Evolutionary conservation across 2,888 invertebrate genomes (phyloP).

Genomic region (Sepiola atlantica): DNA sequence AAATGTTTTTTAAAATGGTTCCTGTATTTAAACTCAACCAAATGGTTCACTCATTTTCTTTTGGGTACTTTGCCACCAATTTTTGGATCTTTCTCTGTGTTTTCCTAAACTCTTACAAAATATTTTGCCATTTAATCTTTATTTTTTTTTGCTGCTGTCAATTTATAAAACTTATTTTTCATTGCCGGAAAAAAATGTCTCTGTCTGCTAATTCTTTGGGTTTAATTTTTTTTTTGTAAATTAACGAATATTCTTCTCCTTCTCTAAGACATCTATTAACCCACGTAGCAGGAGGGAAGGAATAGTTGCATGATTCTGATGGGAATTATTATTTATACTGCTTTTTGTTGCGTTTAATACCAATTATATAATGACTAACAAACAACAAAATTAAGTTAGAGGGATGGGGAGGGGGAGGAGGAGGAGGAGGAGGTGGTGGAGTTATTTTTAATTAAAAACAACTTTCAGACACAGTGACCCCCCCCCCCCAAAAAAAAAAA

Average conservation of each 20-base stretch:
- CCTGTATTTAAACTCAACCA: neutral
- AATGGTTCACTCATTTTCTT: conserved; percentile 16
- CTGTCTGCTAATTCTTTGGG: neutral
- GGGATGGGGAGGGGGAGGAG: no score
- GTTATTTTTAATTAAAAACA: no score
- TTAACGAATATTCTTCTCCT: neutral
- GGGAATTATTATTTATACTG: neutral
- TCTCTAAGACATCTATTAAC: neutral
- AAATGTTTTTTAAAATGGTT: conserved; percentile 5
- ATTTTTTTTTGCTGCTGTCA: neutral
- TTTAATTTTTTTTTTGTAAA: neutral
- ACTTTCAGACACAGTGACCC: no score
- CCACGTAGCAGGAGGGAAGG: neutral
- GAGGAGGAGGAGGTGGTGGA: no score
- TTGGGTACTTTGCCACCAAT: neutral
- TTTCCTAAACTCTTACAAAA: neutral
- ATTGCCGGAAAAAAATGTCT: neutral
- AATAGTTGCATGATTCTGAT: neutral
- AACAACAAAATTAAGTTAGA: no score
- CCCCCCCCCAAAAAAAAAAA: no score
- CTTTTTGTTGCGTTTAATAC: neutral
- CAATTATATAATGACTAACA: neutral
- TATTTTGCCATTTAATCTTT: neutral
- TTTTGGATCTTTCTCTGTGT: neutral
- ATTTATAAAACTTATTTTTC: neutral